Evolutionary conservation across 2,797 vertebrate genomes (phyloP).

Genomic region (Rhinichthys osculus): DNA sequence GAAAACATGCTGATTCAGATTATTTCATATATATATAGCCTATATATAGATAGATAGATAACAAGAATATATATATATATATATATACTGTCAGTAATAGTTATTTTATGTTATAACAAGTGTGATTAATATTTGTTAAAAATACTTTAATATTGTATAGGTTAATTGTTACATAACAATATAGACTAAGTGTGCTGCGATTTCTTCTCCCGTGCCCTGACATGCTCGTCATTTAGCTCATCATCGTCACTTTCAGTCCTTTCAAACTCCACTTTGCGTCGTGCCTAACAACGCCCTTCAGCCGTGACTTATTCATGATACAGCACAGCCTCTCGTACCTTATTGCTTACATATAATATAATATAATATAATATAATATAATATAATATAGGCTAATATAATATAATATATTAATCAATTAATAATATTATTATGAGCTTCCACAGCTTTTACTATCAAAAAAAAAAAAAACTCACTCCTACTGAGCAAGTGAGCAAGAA

Average conservation of each 20-base stretch:
- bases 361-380: neutral
- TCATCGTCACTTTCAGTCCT: no score
- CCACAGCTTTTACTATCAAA: neutral
- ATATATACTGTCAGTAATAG: neutral
- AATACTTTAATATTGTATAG: neutral
- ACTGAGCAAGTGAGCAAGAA: neutral
- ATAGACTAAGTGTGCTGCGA: neutral
- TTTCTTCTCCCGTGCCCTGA: no score
- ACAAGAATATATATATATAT: neutral
- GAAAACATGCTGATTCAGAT: no score
- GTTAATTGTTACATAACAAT: neutral
- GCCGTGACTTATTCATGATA: no score
- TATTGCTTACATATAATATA: neutral
- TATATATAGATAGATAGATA: neutral
- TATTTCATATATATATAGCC: no score
- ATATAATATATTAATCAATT: neutral
- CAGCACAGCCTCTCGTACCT: no score
- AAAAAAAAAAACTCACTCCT: neutral
- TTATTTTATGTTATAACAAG: neutral
- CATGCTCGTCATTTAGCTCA: no score
- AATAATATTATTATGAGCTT: neutral
- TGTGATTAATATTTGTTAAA: neutral
- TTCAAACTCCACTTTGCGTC: no score
- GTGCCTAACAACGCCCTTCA: no score
- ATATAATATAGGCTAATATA: neutral